A percentile compares a stretch with the other conserved stretches of the same genome.
These are phyloP conservation scores for Thalassaphorura encarpata DNA, from an alignment of 1,140 invertebrate species.

Conservation along the genomic window DNA sequence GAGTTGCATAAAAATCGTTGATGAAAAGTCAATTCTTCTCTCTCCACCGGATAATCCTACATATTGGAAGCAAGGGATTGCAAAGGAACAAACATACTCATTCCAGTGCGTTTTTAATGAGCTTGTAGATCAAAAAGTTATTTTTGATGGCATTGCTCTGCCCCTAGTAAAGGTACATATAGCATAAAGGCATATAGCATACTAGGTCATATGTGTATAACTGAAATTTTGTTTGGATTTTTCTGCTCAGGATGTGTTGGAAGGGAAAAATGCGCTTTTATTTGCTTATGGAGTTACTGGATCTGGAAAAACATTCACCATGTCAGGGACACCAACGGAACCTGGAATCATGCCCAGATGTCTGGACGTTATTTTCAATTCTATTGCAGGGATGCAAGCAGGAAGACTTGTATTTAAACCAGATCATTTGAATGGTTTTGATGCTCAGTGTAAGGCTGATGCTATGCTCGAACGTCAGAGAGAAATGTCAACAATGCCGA, in stretches of 20 bases:
- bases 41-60: slow-evolving; percentile 54
- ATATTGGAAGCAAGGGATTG: slow-evolving; percentile 50
- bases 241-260: slow-evolving; percentile 48
- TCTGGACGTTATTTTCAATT: slow-evolving; percentile 87
- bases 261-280: slow-evolving; percentile 75
- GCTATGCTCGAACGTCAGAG: slow-evolving; percentile 66
- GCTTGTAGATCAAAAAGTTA: slow-evolving; percentile 61
- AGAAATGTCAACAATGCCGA: slow-evolving; percentile 25
- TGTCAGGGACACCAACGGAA: slow-evolving; percentile 58
- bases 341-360: slow-evolving; percentile 68
- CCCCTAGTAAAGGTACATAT: slow-evolving; percentile 59
- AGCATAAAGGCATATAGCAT: background rate
- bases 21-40: slow-evolving; percentile 56
- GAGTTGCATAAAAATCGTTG: slow-evolving; percentile 61
- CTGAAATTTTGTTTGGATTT: background rate
- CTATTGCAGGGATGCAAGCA: slow-evolving; percentile 63
- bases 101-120: slow-evolving; percentile 73
- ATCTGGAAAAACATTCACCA: slow-evolving; percentile 92
- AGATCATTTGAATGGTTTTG: slow-evolving; percentile 87
- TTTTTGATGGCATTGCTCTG: slow-evolving; percentile 74
- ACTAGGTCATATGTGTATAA: background rate
- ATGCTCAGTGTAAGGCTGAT: slow-evolving; percentile 75
- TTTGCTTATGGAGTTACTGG: slow-evolving; percentile 96
- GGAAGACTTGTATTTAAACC: slow-evolving; percentile 82
- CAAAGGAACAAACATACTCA: slow-evolving; percentile 47